A percentile compares a stretch with the other conserved stretches of the same genome.
phyloP scores from a whole-genome alignment of 2,113 vertebrate genomes.

The Salvelinus alpinus region DNA sequence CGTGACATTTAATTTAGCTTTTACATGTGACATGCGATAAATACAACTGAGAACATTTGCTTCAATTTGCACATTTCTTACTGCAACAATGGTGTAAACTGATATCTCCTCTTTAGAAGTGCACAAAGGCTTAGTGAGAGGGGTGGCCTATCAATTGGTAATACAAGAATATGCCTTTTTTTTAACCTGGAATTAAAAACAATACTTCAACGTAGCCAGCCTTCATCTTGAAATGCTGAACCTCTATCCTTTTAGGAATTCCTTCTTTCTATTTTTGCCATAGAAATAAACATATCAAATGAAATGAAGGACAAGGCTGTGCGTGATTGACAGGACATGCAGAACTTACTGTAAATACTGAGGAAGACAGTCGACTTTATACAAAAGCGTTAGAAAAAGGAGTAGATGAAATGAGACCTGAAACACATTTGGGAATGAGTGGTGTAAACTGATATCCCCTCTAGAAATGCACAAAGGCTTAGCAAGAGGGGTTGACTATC shows the following conservation, averaged over 20 bases:
- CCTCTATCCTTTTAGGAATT: slow-evolving; percentile 34
- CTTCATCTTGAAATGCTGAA: slow-evolving; percentile 44
- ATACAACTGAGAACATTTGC: slow-evolving; percentile 52
- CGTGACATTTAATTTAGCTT: slow-evolving; percentile 63
- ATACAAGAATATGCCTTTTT: slow-evolving; percentile 72
- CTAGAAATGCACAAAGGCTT: slow-evolving; percentile 54
- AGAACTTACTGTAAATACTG: slow-evolving; percentile 33
- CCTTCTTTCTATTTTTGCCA: slow-evolving; percentile 51
- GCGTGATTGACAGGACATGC: slow-evolving; percentile 55
- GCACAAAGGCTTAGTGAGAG: slow-evolving; percentile 61
- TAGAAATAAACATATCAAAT: slow-evolving; percentile 62
- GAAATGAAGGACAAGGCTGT: slow-evolving; percentile 47
- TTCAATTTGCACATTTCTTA: slow-evolving; percentile 54
- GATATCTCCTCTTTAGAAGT: slow-evolving; percentile 60
- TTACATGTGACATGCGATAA: slow-evolving; percentile 74
- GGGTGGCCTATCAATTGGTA: slow-evolving; percentile 50
- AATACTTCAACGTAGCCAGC: slow-evolving; percentile 35
- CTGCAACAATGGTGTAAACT: slow-evolving; percentile 51
- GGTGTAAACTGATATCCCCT: slow-evolving; percentile 50
- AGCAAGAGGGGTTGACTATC: slow-evolving; percentile 52
- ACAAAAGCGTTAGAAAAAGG: slow-evolving; percentile 62
- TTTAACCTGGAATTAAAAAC: slow-evolving; percentile 51
- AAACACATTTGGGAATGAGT: slow-evolving; percentile 31
- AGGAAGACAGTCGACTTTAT: slow-evolving; percentile 28
- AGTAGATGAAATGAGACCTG: slow-evolving; percentile 49